phyloP scores from a whole-genome alignment of 2,888 invertebrate species.

The Mongoloraphidia duomilia region DNA sequence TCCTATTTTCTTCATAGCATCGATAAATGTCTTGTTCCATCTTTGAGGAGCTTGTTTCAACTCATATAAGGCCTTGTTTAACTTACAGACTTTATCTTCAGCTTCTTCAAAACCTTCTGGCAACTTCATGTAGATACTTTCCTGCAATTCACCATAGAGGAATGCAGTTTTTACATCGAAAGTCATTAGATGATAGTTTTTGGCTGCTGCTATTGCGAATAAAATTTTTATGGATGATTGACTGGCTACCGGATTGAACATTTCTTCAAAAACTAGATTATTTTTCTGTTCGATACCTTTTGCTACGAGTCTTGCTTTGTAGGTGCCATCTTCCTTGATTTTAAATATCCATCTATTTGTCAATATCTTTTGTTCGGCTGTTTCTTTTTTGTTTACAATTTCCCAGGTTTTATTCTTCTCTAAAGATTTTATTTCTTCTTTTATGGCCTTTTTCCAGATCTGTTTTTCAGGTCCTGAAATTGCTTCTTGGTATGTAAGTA shows the following conservation, averaged over 20 bases:
- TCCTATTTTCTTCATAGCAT: too few species aligned
- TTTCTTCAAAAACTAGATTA: neutral
- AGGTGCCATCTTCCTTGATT: neutral
- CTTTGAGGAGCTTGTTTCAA: constrained; percentile 9
- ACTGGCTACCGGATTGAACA: neutral
- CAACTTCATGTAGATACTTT: constrained; percentile 5
- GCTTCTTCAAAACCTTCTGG: constrained; percentile 5
- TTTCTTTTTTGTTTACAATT: neutral
- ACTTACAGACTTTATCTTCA: constrained; percentile 2
- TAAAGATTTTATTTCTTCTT: neutral
- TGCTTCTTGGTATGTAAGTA: neutral
- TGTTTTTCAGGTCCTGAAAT: neutral
- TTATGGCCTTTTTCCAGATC: neutral
- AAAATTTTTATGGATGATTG: neutral
- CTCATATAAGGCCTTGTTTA: neutral
- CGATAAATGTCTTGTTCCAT: constrained; percentile 2
- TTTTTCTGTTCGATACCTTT: neutral
- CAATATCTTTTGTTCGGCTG: neutral
- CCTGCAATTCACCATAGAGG: neutral
- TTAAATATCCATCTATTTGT: neutral
- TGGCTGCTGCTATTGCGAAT: neutral
- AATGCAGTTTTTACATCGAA: neutral
- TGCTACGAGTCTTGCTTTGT: neutral
- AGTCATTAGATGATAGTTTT: neutral
- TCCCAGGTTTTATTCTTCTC: neutral